Evolutionary conservation across 2,888 invertebrate species (phyloP).

Genomic region (Acronicta leporina): DNA sequence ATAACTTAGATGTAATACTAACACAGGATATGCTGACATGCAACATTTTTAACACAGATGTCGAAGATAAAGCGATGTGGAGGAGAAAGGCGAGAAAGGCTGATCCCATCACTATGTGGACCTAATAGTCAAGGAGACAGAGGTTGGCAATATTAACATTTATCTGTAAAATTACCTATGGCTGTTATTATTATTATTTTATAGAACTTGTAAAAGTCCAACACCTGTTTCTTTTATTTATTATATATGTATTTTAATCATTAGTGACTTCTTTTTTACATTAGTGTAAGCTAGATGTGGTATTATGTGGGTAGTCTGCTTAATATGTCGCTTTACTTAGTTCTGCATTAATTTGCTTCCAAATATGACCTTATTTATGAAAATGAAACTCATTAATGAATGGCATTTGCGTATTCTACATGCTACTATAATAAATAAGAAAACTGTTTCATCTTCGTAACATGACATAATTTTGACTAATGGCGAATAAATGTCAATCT

Average conservation of each 20-base stretch:
- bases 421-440: conserved; percentile 31
- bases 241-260: not conserved
- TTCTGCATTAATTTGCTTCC: conserved; percentile 14
- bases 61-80: conserved; percentile 48
- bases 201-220: conserved; percentile 28
- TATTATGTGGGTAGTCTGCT: not conserved
- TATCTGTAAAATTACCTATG: conserved; percentile 12
- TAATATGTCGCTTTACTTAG: not conserved
- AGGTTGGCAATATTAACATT: conserved; percentile 38
- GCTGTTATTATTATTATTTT: conserved; percentile 7
- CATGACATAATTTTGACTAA: conserved; percentile 31
- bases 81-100: conserved; percentile 41
- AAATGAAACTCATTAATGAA: conserved; percentile 9
- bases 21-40: conserved; percentile 30
- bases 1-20: conserved; percentile 13
- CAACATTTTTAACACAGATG: conserved; percentile 42
- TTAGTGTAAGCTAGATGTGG: not conserved
- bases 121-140: conserved; percentile 45
- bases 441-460: conserved; percentile 34
- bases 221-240: not conserved
- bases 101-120: conserved; percentile 38
- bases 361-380: conserved; percentile 30
- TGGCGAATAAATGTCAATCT: conserved; percentile 44
- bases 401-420: conserved; percentile 24
- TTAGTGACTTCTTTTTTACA: not conserved